phyloP scores from a whole-genome alignment of 2,113 vertebrate species.

The Campylomormyrus tamandua region DNA sequence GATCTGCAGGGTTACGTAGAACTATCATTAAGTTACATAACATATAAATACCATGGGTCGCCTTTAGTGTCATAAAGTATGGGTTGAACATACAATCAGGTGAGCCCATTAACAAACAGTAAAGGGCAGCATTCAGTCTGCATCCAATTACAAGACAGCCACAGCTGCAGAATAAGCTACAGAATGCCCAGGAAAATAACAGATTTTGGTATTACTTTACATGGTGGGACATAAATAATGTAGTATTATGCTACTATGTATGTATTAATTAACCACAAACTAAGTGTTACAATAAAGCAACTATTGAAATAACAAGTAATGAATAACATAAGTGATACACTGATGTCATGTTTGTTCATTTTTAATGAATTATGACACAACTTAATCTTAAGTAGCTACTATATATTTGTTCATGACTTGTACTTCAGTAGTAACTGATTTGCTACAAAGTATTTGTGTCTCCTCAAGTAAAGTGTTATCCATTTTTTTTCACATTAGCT shows the following conservation, averaged over 20 bases:
- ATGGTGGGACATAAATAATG: background rate
- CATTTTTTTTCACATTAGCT: background rate
- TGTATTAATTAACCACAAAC: background rate
- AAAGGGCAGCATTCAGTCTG: background rate
- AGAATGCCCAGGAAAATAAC: background rate
- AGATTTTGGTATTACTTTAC: background rate
- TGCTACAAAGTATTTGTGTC: background rate
- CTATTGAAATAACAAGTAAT: background rate
- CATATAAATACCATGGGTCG: background rate
- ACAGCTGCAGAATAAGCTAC: background rate
- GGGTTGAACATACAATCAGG: background rate
- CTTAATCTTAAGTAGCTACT: background rate
- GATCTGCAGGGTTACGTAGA: background rate
- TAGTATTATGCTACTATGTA: background rate
- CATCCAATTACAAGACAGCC: background rate
- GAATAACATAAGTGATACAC: background rate
- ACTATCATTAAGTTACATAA: background rate
- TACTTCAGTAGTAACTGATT: background rate
- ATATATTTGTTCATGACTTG: background rate
- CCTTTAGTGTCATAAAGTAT: background rate
- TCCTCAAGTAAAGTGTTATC: background rate
- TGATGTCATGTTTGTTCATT: background rate
- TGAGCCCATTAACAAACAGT: background rate
- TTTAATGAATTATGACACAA: background rate
- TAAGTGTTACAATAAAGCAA: background rate